Percentiles rank a stretch among this genome's conserved stretches.
phyloP scores from a whole-genome alignment of 1,140 invertebrate species.

The Heterodera schachtii region DNA sequence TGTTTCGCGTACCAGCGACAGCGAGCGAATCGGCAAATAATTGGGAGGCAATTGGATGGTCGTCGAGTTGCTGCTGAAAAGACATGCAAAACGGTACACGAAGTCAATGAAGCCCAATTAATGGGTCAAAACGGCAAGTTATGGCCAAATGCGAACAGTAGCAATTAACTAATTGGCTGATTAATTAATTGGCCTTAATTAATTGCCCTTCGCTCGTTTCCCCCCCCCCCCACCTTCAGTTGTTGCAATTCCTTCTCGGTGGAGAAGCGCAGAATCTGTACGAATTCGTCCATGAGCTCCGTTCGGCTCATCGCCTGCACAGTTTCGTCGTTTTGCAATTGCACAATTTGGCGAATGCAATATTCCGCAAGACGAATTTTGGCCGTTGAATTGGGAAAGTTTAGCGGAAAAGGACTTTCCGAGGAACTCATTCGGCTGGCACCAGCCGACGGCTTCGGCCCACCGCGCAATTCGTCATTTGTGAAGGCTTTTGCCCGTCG shows the following conservation, averaged over 20 bases:
- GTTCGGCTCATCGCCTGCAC: not conserved
- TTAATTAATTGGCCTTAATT: not conserved
- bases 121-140: no score
- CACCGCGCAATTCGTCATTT: not conserved
- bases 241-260: conserved; percentile 3
- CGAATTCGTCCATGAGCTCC: conserved; percentile 9
- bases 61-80: conserved; percentile 2
- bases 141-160: no score
- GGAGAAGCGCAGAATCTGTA: not conserved
- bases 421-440: not conserved
- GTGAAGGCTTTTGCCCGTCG: not conserved
- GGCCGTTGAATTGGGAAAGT: conserved; percentile 6
- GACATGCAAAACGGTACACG: not conserved
- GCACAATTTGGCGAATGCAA: not conserved
- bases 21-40: conserved; percentile 55
- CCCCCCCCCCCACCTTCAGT: not conserved
- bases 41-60: conserved; percentile 31
- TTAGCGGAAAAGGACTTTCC: not conserved
- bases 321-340: not conserved
- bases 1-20: conserved; percentile 52
- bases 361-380: not conserved
- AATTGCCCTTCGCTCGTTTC: no score
- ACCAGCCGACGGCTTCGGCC: not conserved
- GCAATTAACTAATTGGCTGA: no score
- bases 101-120: no score